phyloP scores from a whole-genome alignment of 2,888 invertebrate genomes.

The Melieria picta region DNA sequence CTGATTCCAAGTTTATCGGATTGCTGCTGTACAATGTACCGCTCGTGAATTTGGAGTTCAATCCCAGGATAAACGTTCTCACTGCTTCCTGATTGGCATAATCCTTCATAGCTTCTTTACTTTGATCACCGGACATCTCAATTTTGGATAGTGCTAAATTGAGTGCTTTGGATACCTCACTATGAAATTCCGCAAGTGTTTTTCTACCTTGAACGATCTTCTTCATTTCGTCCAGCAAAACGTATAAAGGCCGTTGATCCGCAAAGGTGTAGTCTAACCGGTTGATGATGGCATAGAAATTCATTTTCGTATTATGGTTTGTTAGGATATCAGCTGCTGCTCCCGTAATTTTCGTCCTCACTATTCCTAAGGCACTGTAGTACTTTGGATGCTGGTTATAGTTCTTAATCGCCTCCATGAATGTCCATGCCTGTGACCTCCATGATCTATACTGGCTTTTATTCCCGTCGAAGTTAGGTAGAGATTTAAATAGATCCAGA shows the following conservation, averaged over 20 bases:
- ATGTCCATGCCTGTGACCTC: slow-evolving; percentile 17
- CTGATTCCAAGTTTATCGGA: slow-evolving; percentile 14
- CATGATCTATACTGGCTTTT: slow-evolving; percentile 18
- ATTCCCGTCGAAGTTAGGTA: slow-evolving; percentile 13
- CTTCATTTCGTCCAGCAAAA: slow-evolving; percentile 31
- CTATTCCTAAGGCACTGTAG: not conserved
- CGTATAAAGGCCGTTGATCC: slow-evolving; percentile 24
- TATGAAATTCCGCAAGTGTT: slow-evolving; percentile 28
- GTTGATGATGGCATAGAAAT: slow-evolving; percentile 9
- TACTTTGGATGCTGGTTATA: slow-evolving; percentile 5
- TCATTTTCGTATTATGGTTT: slow-evolving; percentile 6
- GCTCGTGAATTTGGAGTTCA: slow-evolving; percentile 8
- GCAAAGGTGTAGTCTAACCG: slow-evolving; percentile 12
- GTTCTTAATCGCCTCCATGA: slow-evolving; percentile 11
- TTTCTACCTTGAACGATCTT: slow-evolving; percentile 18
- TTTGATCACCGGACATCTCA: slow-evolving; percentile 18
- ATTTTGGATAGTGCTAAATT: slow-evolving; percentile 18
- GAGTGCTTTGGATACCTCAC: slow-evolving; percentile 21
- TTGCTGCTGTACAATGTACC: slow-evolving; percentile 12
- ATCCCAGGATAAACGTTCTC: slow-evolving; percentile 7
- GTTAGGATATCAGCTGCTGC: not conserved
- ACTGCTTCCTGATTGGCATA: slow-evolving; percentile 13
- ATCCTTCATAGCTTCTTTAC: slow-evolving; percentile 1
- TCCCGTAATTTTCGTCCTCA: slow-evolving; percentile 7
- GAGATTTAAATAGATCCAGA: slow-evolving; percentile 15